phyloP scores from a whole-genome alignment of 2,797 vertebrate species.

The Parotocinclus haroldoi region DNA sequence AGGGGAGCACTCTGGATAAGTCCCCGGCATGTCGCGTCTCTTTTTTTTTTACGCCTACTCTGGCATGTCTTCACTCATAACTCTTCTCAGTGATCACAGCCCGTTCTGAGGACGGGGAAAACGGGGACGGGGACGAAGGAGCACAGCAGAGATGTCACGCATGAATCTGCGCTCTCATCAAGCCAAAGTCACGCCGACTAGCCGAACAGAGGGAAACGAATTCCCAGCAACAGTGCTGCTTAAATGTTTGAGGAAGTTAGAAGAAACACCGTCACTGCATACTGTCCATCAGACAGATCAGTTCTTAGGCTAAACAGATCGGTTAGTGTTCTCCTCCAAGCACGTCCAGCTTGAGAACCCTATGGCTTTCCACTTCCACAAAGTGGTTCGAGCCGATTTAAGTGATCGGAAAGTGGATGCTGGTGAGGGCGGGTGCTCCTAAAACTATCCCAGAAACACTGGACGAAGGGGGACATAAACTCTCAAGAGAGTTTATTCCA shows the following conservation, averaged over 20 bases:
- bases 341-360: too few relatives aligned
- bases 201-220: slow-evolving; percentile 19
- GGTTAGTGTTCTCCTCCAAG: too few relatives aligned
- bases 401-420: too few relatives aligned
- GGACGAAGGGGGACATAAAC: too few relatives aligned
- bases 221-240: slow-evolving; percentile 2
- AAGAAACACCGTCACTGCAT: background rate
- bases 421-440: too few relatives aligned
- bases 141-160: slow-evolving; percentile 3
- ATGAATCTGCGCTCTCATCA: slow-evolving; percentile 9
- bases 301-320: too few relatives aligned
- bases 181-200: slow-evolving; percentile 3
- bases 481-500: too few relatives aligned
- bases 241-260: background rate
- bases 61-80: slow-evolving; percentile 21
- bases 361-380: too few relatives aligned
- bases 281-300: too few relatives aligned
- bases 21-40: slow-evolving; percentile 9
- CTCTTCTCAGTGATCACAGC: slow-evolving; percentile 11
- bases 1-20: background rate
- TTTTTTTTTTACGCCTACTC: slow-evolving; percentile 8
- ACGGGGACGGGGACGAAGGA: slow-evolving; percentile 5
- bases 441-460: too few relatives aligned
- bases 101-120: too few relatives aligned
- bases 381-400: too few relatives aligned